Evolutionary conservation across 2,888 invertebrate genomes (phyloP), one percentile per base, ranked within the genome.

Genomic region (Xestoiulus laeticollis): DNA sequence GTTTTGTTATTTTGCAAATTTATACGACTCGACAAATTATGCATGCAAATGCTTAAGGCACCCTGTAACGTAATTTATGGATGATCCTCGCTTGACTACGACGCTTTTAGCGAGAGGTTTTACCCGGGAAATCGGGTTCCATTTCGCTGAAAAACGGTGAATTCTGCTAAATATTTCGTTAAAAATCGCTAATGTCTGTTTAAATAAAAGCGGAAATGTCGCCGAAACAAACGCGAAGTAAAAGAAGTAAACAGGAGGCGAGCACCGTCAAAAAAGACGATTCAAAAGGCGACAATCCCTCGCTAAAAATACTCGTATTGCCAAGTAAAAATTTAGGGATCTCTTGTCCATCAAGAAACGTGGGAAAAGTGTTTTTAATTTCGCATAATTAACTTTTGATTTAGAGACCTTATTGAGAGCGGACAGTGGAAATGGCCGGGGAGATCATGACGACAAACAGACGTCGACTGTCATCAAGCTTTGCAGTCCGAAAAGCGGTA

Each of bases 401-500:
- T n/a, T 83, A 83, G 83, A 83, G 26, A 83, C 83, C 16, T 6
- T 33, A 26, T 16, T 83, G 26, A 33, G 16, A 22, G 83, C 22
- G 1, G 83, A 83, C 0, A 83, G 1, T 14, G 83, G 4, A 19
- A 19, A 53, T 53, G 53, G 53, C 4, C 53, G 4, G 19, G 53
- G 53, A 19, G 53, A 53, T 19, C 19, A 16, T 38, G 48, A 12
- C 43, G 10, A 8, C 43, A 43, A n/a, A 16, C 82, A 12, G 19
- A 26, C 30, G 14, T 14, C 83, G 33, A 83, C 16, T 83, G 83
- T 83, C 16, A 22, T 83, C 83, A 83, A 83, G 33, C 83, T 83
- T 30, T 16, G 83, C 3, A 22, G 26, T 22, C 83, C 83, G 16
- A 83, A 83, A 83, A 30, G 6, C 22, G 83, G 83, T 83, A 83